Conservation (phyloP, 2,797 vertebrate genomes). For the Diceros bicornis region DNA sequence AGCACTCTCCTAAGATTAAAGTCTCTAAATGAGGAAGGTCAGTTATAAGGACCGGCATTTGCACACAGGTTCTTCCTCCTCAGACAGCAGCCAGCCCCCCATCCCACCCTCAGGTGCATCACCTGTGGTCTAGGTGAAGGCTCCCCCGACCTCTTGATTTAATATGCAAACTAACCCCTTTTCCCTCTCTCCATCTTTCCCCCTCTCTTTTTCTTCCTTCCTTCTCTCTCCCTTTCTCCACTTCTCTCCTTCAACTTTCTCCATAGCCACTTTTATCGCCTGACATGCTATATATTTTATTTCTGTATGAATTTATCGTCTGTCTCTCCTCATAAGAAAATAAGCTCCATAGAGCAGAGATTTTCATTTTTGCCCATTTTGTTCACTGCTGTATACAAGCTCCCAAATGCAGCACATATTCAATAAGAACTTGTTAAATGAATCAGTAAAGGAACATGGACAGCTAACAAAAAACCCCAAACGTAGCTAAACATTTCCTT, state of each 20-base stretch:
- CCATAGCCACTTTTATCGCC: not conserved
- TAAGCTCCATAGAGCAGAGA: not conserved
- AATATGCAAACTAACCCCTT: not conserved
- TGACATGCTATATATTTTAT: not conserved
- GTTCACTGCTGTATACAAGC: not conserved
- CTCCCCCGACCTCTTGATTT: not conserved
- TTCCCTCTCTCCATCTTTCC: not conserved
- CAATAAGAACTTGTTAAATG: not conserved
- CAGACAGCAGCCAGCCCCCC: not conserved
- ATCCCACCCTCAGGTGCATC: not conserved
- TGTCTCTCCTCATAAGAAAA: not conserved
- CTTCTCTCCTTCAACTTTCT: not conserved
- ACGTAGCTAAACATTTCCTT: not conserved
- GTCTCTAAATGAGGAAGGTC: not conserved
- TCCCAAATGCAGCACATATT: not conserved
- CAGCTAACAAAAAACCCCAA: conserved; percentile 21
- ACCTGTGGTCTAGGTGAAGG: not conserved
- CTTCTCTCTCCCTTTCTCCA: not conserved
- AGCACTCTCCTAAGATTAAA: not conserved
- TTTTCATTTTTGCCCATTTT: not conserved
- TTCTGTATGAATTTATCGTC: not conserved
- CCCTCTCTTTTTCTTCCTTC: not conserved
- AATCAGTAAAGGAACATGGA: not conserved
- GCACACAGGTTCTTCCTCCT: not conserved
- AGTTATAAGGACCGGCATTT: not conserved